A percentile compares a stretch with the other conserved stretches of the same genome.
phyloP scores from a whole-genome alignment of 2,888 invertebrate genomes.

The Stenurella melanura region DNA sequence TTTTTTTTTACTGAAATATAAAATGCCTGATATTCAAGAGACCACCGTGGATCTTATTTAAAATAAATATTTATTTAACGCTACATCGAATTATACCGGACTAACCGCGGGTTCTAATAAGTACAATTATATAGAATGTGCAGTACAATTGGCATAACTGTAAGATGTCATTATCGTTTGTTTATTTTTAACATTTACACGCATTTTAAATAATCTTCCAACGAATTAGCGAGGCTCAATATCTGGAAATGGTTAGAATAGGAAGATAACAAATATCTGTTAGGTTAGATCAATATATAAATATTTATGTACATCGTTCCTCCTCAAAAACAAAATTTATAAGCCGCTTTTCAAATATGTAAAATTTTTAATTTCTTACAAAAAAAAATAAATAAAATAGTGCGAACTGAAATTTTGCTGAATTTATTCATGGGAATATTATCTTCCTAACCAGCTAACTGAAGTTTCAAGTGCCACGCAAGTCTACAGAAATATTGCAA shows the following conservation, averaged over 20 bases:
- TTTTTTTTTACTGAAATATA: background rate
- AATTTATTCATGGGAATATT: too few species aligned
- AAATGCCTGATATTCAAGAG: background rate
- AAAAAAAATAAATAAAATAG: too few species aligned
- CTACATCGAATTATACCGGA: background rate
- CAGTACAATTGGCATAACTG: conserved; percentile 7
- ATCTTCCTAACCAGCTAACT: too few species aligned
- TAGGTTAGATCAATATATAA: too few species aligned
- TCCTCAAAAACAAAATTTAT: too few species aligned
- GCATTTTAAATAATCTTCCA: background rate
- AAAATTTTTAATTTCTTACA: too few species aligned
- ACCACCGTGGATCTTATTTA: background rate
- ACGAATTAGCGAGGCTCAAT: background rate
- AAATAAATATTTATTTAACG: background rate
- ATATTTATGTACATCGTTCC: too few species aligned
- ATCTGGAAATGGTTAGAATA: background rate
- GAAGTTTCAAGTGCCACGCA: too few species aligned
- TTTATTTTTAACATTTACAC: conserved; percentile 1
- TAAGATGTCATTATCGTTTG: background rate
- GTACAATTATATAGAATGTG: background rate
- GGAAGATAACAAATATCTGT: too few species aligned
- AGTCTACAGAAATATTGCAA: too few species aligned
- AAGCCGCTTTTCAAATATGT: too few species aligned
- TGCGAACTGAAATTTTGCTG: too few species aligned
- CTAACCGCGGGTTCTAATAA: background rate